These are phyloP conservation scores for Sciurus carolinensis DNA, from an alignment of 2,797 vertebrate genomes.

Conservation along the genomic window DNA sequence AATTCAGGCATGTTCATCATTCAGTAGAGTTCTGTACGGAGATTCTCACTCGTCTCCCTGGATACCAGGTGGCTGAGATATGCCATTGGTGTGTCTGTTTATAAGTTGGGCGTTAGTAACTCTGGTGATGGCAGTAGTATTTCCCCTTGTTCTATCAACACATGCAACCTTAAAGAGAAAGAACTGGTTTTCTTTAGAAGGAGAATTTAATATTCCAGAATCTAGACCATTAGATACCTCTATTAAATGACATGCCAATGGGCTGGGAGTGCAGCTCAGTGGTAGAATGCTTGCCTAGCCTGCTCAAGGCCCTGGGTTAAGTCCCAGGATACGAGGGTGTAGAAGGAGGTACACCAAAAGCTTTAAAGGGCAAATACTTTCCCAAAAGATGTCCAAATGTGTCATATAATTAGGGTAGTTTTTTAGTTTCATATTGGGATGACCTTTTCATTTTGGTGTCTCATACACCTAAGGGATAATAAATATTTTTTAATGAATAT, in stretches of 20 bases:
- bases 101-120: neutral
- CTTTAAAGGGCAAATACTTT: neutral
- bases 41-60: neutral
- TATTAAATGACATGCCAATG: neutral
- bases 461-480: neutral
- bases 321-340: neutral
- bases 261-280: no score
- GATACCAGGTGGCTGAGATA: neutral
- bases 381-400: conserved; percentile 26
- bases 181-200: conserved; percentile 49
- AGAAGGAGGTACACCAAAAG: neutral
- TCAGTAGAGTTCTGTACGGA: neutral
- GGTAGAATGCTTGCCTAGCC: neutral
- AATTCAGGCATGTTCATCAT: neutral
- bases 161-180: neutral
- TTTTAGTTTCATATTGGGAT: conserved; percentile 54
- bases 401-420: neutral
- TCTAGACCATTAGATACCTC: conserved; percentile 19
- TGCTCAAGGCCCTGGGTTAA: no score
- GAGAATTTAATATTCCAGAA: conserved; percentile 47
- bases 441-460: conserved; percentile 63
- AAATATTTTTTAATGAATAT: conserved; percentile 33
- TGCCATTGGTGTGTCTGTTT: neutral
- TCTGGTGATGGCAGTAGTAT: neutral
- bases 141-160: neutral